phyloP scores from a whole-genome alignment of 2,888 invertebrate genomes.

The Drosophila picticornis region DNA sequence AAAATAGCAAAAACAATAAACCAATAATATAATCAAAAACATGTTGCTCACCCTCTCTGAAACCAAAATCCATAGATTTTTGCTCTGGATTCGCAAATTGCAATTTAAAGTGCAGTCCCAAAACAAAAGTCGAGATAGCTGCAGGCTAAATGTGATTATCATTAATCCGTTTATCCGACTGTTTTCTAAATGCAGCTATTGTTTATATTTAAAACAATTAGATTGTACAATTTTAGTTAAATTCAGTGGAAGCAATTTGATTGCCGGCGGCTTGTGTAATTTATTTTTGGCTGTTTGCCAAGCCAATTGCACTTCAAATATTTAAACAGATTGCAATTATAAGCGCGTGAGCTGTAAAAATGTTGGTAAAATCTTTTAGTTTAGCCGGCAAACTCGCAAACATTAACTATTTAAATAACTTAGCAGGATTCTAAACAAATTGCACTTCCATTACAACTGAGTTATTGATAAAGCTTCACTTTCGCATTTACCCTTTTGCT shows the following conservation, averaged over 20 bases:
- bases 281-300: constrained; percentile 28
- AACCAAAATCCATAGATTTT: background rate
- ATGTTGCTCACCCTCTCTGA: background rate
- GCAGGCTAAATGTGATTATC: constrained; percentile 7
- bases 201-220: constrained; percentile 17
- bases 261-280: constrained; percentile 10
- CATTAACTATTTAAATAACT: constrained; percentile 9
- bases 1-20: background rate
- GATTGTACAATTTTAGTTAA: constrained; percentile 16
- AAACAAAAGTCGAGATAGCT: background rate
- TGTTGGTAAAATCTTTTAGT: background rate
- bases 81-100: background rate
- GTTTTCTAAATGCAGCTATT: constrained; percentile 9
- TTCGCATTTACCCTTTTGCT: constrained; percentile 4
- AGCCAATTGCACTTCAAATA: constrained; percentile 23
- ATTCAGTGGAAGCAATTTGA: constrained; percentile 15
- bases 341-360: background rate
- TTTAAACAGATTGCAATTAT: constrained; percentile 17
- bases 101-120: background rate
- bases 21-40: background rate
- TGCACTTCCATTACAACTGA: background rate
- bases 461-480: constrained; percentile 10
- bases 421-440: background rate
- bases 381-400: background rate
- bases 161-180: constrained; percentile 5